Conservation (phyloP, 2,797 vertebrate genomes). For the Scomberomorus guttatus region DNA sequence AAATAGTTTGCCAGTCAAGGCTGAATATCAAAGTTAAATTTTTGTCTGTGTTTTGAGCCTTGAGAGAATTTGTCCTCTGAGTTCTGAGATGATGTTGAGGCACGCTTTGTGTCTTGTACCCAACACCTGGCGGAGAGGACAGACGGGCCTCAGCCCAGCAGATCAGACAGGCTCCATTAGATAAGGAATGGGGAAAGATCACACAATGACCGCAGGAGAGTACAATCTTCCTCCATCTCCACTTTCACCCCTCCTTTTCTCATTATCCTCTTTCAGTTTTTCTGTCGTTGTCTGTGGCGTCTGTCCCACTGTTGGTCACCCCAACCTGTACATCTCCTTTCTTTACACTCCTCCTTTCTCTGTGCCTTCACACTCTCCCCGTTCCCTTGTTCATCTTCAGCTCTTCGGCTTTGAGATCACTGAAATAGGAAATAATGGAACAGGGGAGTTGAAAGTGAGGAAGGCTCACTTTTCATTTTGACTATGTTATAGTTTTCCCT, state of each 20-base stretch:
- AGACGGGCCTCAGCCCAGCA: constrained; percentile 17
- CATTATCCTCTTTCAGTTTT: constrained; percentile 24
- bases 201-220: constrained; percentile 39
- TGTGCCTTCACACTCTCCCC: not conserved
- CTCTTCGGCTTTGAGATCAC: constrained; percentile 35
- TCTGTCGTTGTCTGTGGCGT: constrained; percentile 12
- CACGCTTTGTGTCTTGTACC: constrained; percentile 2
- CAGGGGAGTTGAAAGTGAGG: constrained; percentile 40
- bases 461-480: constrained; percentile 64
- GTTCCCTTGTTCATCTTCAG: constrained; percentile 5
- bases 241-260: constrained; percentile 50
- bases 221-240: constrained; percentile 36
- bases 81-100: constrained; percentile 32
- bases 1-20: not conserved
- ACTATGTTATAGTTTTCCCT: constrained; percentile 49
- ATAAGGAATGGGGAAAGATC: constrained; percentile 40
- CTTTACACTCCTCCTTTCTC: not conserved
- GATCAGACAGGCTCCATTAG: constrained; percentile 54
- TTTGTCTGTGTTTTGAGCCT: constrained; percentile 1
- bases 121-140: constrained; percentile 9
- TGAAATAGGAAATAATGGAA: constrained; percentile 59
- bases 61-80: constrained; percentile 26
- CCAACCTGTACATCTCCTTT: constrained; percentile 3
- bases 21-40: not conserved
- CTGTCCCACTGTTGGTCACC: not conserved